A percentile compares a stretch with the other conserved stretches of the same genome.
Evolutionary conservation across 64 coral and sea anemone species (phyloP).

Genomic region (Astreopora myriophthalma): DNA sequence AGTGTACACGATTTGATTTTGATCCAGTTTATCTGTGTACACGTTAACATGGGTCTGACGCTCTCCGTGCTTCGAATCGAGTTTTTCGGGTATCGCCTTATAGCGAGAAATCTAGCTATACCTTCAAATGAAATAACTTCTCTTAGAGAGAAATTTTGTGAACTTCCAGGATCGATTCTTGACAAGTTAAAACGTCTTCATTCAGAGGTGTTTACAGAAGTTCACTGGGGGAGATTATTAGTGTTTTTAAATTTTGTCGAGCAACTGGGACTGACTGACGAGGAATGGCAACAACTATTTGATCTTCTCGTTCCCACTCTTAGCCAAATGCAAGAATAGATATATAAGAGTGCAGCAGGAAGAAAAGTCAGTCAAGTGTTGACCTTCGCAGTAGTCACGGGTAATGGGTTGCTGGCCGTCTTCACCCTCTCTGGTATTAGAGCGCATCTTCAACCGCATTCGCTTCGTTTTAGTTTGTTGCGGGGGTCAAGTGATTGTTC

Average conservation of each 20-base stretch:
- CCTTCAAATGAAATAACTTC: too few species aligned
- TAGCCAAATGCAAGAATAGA: slow-evolving; percentile 5
- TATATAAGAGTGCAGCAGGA: background rate
- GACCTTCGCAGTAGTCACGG: background rate
- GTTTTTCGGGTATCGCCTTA: background rate
- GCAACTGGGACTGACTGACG: slow-evolving; percentile 5
- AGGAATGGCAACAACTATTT: slow-evolving; percentile 45
- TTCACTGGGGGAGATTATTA: too few species aligned
- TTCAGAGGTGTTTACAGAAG: background rate
- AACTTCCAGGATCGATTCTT: background rate
- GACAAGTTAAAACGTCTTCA: background rate
- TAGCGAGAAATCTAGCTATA: background rate
- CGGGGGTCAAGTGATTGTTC: slow-evolving; percentile 12
- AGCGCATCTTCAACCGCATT: background rate
- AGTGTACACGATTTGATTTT: background rate
- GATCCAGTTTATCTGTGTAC: background rate
- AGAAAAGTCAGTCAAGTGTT: background rate
- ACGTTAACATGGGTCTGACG: background rate
- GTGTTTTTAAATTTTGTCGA: slow-evolving; percentile 15
- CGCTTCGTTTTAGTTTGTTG: slow-evolving; percentile 44
- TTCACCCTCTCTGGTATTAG: background rate
- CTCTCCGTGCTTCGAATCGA: background rate
- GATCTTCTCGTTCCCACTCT: slow-evolving; percentile 17
- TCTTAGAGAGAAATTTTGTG: background rate
- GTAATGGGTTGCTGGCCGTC: slow-evolving; percentile 16